Percentiles rank a stretch among this genome's conserved stretches.
These are phyloP conservation scores for Phalangium opilio DNA, from an alignment of 2,888 invertebrate genomes.

Conservation along the genomic window DNA sequence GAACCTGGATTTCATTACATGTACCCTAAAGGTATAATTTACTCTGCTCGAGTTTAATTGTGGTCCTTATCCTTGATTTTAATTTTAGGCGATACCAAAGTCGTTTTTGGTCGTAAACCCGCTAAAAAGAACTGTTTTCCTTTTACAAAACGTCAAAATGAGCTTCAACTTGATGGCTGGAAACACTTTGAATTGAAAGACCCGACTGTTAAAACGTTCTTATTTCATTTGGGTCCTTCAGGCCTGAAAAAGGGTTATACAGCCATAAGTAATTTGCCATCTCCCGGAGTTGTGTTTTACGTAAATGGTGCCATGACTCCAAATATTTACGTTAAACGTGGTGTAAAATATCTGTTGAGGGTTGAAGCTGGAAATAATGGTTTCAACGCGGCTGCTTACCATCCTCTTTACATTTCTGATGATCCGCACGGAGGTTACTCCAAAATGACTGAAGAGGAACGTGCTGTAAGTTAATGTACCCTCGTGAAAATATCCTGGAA, in stretches of 20 bases:
- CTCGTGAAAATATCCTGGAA: too few species aligned
- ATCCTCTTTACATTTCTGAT: slow-evolving; percentile 75
- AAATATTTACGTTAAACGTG: slow-evolving; percentile 69
- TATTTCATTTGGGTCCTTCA: slow-evolving; percentile 65
- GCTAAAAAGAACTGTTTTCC: slow-evolving; percentile 54
- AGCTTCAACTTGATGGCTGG: slow-evolving; percentile 32
- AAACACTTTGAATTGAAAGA: slow-evolving; percentile 37
- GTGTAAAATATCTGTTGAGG: slow-evolving; percentile 62
- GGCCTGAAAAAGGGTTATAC: slow-evolving; percentile 64
- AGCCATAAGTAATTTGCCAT: slow-evolving; percentile 33
- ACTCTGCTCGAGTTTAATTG: not conserved
- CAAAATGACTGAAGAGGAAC: slow-evolving; percentile 50
- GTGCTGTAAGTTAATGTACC: slow-evolving; percentile 37
- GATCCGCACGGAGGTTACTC: slow-evolving; percentile 71
- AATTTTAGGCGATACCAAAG: slow-evolving; percentile 38
- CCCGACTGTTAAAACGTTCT: slow-evolving; percentile 55
- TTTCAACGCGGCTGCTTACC: slow-evolving; percentile 54
- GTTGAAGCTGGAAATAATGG: slow-evolving; percentile 74
- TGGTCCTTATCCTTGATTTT: too few species aligned
- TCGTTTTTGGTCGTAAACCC: slow-evolving; percentile 44
- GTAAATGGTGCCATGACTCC: slow-evolving; percentile 78
- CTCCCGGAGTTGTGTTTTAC: slow-evolving; percentile 65
- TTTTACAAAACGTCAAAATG: slow-evolving; percentile 39
- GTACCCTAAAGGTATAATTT: slow-evolving; percentile 45
- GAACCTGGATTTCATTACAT: slow-evolving; percentile 70